A percentile compares a stretch with the other conserved stretches of the same genome.
Conservation (phyloP, 2,113 vertebrate species). For the Halcyon senegalensis region DNA sequence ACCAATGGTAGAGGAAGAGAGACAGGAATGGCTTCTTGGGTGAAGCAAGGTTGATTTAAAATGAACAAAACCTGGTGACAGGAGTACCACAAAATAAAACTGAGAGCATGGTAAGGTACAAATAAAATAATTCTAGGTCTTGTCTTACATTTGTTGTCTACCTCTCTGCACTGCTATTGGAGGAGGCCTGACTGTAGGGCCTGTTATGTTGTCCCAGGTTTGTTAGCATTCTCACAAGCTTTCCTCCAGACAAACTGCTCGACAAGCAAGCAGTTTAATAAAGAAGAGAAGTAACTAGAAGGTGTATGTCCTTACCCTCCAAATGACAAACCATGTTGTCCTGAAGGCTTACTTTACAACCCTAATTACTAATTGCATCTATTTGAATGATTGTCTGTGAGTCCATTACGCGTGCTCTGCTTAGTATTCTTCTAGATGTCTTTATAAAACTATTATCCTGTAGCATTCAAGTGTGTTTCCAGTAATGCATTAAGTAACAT, state of each 20-base stretch:
- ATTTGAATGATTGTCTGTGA: not conserved
- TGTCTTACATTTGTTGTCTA: not conserved
- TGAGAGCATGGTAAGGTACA: not conserved
- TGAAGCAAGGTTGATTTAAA: not conserved
- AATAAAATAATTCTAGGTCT: not conserved
- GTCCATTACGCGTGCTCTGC: not conserved
- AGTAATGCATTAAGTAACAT: slow-evolving; percentile 1
- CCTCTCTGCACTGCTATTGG: not conserved
- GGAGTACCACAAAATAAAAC: not conserved
- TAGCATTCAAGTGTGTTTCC: slow-evolving; percentile 16
- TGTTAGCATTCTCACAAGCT: not conserved
- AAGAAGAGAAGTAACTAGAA: not conserved
- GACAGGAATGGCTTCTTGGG: not conserved
- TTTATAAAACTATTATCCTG: slow-evolving; percentile 16
- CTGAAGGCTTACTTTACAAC: not conserved
- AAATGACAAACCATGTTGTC: not conserved
- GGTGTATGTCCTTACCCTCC: not conserved
- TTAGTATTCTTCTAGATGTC: not conserved
- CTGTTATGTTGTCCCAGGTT: not conserved
- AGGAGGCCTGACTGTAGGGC: not conserved
- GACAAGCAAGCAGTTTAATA: not conserved
- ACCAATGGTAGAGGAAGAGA: not conserved
- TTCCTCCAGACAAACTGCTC: not conserved
- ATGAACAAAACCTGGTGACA: not conserved
- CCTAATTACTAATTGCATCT: not conserved